Evolutionary conservation across 2,888 invertebrate genomes (phyloP).

Genomic region (Scrobipalpa atriplicella): DNA sequence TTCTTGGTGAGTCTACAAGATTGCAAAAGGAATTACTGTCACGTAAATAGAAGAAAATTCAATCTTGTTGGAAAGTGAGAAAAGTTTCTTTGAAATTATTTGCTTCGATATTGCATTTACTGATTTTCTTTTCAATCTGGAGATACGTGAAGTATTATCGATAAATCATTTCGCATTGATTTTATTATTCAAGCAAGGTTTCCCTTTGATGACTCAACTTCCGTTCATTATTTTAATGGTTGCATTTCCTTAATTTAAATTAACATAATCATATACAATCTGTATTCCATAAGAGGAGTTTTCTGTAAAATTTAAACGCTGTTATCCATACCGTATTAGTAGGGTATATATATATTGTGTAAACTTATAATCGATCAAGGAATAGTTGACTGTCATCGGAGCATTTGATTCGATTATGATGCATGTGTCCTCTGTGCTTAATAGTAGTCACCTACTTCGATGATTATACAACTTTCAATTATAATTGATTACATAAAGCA

Average conservation of each 20-base stretch:
- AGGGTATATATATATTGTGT: background rate
- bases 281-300: background rate
- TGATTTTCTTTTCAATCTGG: background rate
- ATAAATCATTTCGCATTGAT: background rate
- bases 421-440: conserved; percentile 13
- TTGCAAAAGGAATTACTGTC: conserved; percentile 10
- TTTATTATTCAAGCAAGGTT: conserved; percentile 10
- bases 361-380: background rate
- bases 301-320: background rate
- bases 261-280: conserved; percentile 9
- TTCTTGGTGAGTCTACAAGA: conserved; percentile 20
- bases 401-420: conserved; percentile 5
- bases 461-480: conserved; percentile 42
- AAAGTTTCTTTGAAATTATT: background rate
- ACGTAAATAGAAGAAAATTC: conserved; percentile 1
- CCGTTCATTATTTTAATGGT: conserved; percentile 10
- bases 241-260: conserved; percentile 1
- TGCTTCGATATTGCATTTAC: background rate
- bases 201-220: conserved; percentile 15
- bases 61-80: conserved; percentile 11
- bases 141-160: no score
- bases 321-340: no score
- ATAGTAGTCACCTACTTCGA: conserved; percentile 37
- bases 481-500: conserved; percentile 44
- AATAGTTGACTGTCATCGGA: conserved; percentile 4